Evolutionary conservation across 2,113 vertebrate species (phyloP).

Genomic region (Aspidoscelis tigris): DNA sequence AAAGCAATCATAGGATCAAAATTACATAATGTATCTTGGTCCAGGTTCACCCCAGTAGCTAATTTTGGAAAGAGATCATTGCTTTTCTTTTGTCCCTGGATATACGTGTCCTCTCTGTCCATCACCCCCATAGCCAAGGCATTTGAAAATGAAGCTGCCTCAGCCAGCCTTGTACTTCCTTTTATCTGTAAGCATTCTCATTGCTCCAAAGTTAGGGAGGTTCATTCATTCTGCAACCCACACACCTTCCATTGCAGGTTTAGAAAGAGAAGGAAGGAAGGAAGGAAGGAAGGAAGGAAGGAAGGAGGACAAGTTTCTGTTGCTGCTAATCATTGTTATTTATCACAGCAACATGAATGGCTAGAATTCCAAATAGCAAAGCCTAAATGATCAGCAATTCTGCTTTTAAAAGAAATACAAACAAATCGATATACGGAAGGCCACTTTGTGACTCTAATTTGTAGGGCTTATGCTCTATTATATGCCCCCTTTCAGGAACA

Average conservation of each 20-base stretch:
- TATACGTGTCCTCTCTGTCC: no score
- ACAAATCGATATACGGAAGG: slow-evolving; percentile 21
- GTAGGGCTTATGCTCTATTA: slow-evolving; percentile 12
- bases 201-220: neutral
- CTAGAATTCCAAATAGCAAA: slow-evolving; percentile 2
- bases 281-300: neutral
- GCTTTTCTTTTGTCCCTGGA: neutral
- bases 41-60: neutral
- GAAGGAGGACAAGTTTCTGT: slow-evolving; percentile 47
- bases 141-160: neutral
- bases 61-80: neutral
- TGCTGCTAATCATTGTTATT: slow-evolving; percentile 31
- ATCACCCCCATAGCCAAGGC: neutral
- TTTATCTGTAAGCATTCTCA: neutral
- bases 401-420: slow-evolving; percentile 28
- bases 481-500: neutral
- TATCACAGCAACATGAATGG: slow-evolving; percentile 38
- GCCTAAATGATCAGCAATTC: slow-evolving; percentile 13
- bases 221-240: neutral
- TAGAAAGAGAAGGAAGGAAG: slow-evolving; percentile 1
- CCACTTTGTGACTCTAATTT: slow-evolving; percentile 32
- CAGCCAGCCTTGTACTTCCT: neutral
- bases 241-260: slow-evolving; percentile 54
- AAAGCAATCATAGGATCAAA: neutral
- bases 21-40: neutral